Conservation (phyloP, 2,888 invertebrate species). For the Standfussiana lucernea region DNA sequence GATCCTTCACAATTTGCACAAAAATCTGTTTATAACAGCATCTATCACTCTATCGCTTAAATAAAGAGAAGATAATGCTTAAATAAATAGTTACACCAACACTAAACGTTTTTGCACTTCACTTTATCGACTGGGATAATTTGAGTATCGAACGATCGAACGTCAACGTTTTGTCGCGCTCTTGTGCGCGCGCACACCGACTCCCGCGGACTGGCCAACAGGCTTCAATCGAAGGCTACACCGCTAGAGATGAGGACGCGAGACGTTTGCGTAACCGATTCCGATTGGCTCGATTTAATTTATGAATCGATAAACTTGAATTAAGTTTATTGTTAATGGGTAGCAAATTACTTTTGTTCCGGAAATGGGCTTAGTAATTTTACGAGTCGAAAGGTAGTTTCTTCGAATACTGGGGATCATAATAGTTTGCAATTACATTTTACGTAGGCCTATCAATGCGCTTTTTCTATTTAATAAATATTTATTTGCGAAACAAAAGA, state of each 20-base stretch:
- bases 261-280: constrained; percentile 75
- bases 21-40: constrained; percentile 75
- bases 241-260: constrained; percentile 73
- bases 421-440: constrained; percentile 16
- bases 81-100: constrained; percentile 64
- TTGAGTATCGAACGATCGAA: constrained; percentile 57
- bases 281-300: constrained; percentile 67
- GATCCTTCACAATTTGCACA: constrained; percentile 74
- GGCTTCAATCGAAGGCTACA: constrained; percentile 79
- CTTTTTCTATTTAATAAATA: not conserved
- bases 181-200: constrained; percentile 83
- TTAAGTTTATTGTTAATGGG: constrained; percentile 42
- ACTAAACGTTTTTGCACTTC: constrained; percentile 74
- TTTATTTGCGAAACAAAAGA: not conserved
- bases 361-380: constrained; percentile 33
- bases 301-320: constrained; percentile 61
- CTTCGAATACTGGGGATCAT: not conserved
- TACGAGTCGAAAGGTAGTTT: constrained; percentile 9
- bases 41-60: constrained; percentile 83
- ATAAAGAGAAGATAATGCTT: constrained; percentile 85
- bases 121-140: constrained; percentile 66
- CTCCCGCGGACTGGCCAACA: constrained; percentile 80
- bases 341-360: constrained; percentile 45
- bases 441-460: not conserved
- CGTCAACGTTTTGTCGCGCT: constrained; percentile 71